Conservation (phyloP, 2,888 invertebrate species). For the Pterostichus niger region DNA sequence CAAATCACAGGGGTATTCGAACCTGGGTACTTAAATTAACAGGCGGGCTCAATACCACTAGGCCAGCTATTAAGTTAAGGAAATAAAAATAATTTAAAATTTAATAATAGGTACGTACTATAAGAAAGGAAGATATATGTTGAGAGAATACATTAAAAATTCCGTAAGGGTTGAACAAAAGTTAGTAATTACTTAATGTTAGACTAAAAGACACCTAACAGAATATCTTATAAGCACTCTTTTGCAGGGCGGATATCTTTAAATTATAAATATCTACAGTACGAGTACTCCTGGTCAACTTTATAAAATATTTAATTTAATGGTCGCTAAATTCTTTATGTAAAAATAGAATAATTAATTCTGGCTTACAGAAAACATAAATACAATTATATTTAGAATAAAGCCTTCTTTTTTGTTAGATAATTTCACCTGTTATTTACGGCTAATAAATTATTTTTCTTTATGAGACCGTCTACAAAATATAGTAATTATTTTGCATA, state of each 20-base stretch:
- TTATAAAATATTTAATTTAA: neutral
- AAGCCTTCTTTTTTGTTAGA: slow-evolving; percentile 19
- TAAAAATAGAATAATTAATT: slow-evolving; percentile 44
- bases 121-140: too few relatives aligned
- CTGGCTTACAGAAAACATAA: slow-evolving; percentile 13
- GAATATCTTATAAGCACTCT: neutral
- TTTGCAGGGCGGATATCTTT: neutral
- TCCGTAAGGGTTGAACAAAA: neutral
- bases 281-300: neutral
- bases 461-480: neutral
- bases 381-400: slow-evolving; percentile 40
- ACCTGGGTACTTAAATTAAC: too few relatives aligned
- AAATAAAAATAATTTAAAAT: neutral
- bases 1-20: too few relatives aligned
- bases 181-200: neutral
- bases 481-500: slow-evolving; percentile 41
- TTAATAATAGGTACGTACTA: neutral
- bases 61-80: too few relatives aligned
- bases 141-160: too few relatives aligned
- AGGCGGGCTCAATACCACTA: too few relatives aligned
- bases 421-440: slow-evolving; percentile 29
- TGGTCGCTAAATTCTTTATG: slow-evolving; percentile 1
- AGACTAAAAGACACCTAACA: neutral
- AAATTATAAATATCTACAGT: slow-evolving; percentile 17
- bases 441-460: slow-evolving; percentile 41